These are phyloP conservation scores for Aethes cnicana DNA, from an alignment of 2,888 invertebrate species.

Conservation along the genomic window DNA sequence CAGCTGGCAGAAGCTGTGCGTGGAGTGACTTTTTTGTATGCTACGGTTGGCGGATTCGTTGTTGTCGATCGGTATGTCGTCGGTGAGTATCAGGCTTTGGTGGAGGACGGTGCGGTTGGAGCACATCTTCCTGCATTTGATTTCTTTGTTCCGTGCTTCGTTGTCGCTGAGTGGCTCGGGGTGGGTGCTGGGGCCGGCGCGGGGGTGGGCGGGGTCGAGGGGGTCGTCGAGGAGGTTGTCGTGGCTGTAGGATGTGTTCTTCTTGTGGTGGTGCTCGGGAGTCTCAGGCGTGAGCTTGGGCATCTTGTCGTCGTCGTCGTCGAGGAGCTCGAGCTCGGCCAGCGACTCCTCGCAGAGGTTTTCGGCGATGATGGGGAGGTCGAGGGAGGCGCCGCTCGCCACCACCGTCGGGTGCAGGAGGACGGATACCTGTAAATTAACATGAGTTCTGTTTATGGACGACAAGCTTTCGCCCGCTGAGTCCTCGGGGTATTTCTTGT, in stretches of 20 bases:
- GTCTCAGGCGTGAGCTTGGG: conserved; percentile 10
- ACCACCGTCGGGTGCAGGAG: conserved; percentile 63
- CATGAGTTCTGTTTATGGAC: too few species aligned
- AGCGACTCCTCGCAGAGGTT: conserved; percentile 53
- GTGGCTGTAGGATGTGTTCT: conserved; percentile 55
- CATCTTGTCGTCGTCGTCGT: conserved; percentile 34
- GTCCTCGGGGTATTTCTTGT: too few species aligned
- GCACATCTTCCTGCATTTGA: conserved; percentile 36
- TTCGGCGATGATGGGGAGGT: conserved; percentile 63
- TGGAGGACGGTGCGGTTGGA: conserved; percentile 47
- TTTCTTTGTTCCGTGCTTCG: conserved; percentile 39
- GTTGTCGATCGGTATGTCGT: conserved; percentile 41
- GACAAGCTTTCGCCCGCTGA: too few species aligned
- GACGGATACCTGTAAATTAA: conserved; percentile 59
- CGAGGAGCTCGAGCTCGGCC: conserved; percentile 45
- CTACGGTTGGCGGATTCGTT: conserved; percentile 48
- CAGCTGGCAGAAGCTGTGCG: conserved; percentile 47
- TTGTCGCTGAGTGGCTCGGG: conserved; percentile 38
- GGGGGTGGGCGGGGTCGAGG: conserved; percentile 38
- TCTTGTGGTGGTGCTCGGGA: conserved; percentile 34
- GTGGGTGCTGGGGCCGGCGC: conserved; percentile 46
- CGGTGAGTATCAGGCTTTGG: conserved; percentile 54
- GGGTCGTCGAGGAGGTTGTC: conserved; percentile 47
- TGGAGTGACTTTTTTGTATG: conserved; percentile 57
- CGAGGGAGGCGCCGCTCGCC: conserved; percentile 59